phyloP scores from a whole-genome alignment of 2,113 vertebrate species.

The Illadopsis cleaveri region DNA sequence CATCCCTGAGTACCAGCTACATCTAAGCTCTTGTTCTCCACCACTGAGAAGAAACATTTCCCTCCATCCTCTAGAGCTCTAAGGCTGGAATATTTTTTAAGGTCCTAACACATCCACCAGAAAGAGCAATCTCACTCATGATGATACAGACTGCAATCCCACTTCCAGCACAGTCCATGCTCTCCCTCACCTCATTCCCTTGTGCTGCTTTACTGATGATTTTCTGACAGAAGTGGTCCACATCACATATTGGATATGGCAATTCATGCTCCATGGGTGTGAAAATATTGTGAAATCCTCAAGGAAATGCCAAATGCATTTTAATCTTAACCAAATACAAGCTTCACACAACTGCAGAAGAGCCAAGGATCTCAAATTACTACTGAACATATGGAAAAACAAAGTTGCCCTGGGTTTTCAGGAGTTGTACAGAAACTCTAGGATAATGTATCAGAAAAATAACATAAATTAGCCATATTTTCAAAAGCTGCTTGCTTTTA shows the following conservation, averaged over 20 bases:
- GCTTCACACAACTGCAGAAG: background rate
- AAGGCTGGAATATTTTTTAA: background rate
- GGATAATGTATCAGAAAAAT: background rate
- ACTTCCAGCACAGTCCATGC: background rate
- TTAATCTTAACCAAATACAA: background rate
- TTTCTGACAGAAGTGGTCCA: background rate
- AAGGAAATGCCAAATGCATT: background rate
- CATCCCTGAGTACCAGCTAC: background rate
- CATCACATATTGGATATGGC: background rate
- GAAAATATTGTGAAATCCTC: background rate
- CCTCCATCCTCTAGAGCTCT: background rate
- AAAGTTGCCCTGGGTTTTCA: background rate
- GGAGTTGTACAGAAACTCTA: background rate
- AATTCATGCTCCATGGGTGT: background rate
- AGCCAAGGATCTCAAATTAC: background rate
- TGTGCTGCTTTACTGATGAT: background rate
- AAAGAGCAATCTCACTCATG: background rate
- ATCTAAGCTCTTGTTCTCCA: background rate
- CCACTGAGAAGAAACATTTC: background rate
- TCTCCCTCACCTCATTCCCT: background rate
- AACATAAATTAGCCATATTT: background rate
- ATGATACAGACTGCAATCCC: background rate
- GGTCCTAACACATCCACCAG: background rate
- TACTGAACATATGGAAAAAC: background rate
- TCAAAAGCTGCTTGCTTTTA: background rate